A percentile compares a stretch with the other conserved stretches of the same genome.
Conservation (phyloP, 2,113 vertebrate genomes). For the Vulpes ferrilata region DNA sequence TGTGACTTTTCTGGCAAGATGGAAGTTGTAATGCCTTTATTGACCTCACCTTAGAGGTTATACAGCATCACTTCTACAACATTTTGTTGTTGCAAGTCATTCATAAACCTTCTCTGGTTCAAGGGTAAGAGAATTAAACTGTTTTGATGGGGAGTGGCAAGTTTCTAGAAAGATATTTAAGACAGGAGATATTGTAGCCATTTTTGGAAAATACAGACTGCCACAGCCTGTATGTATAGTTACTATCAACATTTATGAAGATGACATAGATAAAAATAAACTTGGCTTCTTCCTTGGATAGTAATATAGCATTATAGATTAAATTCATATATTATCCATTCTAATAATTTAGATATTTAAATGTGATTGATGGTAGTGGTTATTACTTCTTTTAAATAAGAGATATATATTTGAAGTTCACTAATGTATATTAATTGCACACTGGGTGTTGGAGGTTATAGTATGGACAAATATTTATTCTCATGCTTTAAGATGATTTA, state of each 20-base stretch:
- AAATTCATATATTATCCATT: background rate
- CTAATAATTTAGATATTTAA: background rate
- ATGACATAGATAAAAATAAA: background rate
- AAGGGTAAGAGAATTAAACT: background rate
- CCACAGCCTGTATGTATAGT: background rate
- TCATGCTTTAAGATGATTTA: background rate
- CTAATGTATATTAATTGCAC: background rate
- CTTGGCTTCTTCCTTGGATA: background rate
- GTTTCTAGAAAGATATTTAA: background rate
- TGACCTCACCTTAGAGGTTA: background rate
- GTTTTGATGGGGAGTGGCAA: background rate
- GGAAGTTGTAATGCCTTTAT: background rate
- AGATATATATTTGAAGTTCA: background rate
- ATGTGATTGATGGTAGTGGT: background rate
- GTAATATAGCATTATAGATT: background rate
- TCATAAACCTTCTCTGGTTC: background rate
- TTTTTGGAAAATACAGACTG: background rate
- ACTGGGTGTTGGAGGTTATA: background rate
- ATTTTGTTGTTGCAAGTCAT: background rate
- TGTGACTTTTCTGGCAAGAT: background rate
- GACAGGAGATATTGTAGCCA: background rate
- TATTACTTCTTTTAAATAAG: background rate
- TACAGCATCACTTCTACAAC: background rate
- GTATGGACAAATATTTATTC: background rate
- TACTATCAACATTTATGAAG: background rate